These are phyloP conservation scores for Petrocephalus schoutedeni DNA, from an alignment of 2,797 vertebrate genomes.

Conservation along the genomic window DNA sequence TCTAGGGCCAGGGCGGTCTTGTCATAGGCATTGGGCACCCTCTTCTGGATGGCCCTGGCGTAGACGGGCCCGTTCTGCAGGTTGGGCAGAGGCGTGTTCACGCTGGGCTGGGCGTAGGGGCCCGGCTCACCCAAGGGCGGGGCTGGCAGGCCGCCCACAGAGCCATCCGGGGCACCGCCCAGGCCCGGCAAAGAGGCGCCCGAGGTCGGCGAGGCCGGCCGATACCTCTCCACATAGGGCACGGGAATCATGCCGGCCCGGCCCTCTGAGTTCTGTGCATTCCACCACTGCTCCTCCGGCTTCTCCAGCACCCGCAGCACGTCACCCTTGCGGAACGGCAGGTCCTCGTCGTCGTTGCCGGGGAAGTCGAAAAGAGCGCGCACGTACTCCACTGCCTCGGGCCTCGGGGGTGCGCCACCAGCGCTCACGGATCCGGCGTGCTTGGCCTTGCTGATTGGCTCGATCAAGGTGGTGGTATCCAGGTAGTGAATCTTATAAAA, in stretches of 20 bases:
- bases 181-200: constrained; percentile 57
- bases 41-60: constrained; percentile 97
- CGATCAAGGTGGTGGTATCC: constrained; percentile 98
- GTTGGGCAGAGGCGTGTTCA: constrained; percentile 83
- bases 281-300: constrained; percentile 99
- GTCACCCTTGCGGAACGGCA: constrained; percentile 95
- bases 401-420: constrained; percentile 70
- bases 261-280: constrained; percentile 88
- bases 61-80: constrained; percentile 97
- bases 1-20: constrained; percentile 98
- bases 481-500: constrained; percentile 99
- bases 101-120: constrained; percentile 88
- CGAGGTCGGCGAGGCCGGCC: constrained; percentile 76
- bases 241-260: constrained; percentile 96
- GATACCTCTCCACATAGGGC: constrained; percentile 95
- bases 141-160: constrained; percentile 59
- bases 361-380: constrained; percentile 96
- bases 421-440: constrained; percentile 63
- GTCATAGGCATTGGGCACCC: constrained; percentile 99
- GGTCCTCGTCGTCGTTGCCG: constrained; percentile 95
- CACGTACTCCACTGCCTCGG: constrained; percentile 83
- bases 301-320: constrained; percentile 90
- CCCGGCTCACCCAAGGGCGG: constrained; percentile 87
- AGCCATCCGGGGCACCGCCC: constrained; percentile 80
- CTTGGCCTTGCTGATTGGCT: constrained; percentile 86